Evolutionary conservation across 2,888 invertebrate species (phyloP), one percentile per base, ranked within the genome.

Genomic region (Petrophora chlorosata): DNA sequence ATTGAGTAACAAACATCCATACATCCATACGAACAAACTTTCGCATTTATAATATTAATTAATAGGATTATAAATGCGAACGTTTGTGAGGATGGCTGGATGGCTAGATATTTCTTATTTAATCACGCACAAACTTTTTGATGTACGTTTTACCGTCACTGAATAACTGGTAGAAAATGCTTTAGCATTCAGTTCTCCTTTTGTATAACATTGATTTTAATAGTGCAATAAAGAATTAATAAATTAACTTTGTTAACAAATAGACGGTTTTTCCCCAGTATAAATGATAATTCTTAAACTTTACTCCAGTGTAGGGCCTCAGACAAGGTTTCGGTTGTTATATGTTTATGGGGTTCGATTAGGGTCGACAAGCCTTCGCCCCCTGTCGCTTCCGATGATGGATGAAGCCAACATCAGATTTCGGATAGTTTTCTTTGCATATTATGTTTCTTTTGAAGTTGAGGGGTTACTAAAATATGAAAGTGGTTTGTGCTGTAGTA

Each of bases 291-390:
- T 32, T 15, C 25, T 32, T 16, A n/a, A n/a, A n/a, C 15, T 40
- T 40, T 36, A 36, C 16, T 25, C 3, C 10, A 15, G 12, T 44
- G 63, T 60, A 60, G 54, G 55, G 67, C 35, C 43, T 50, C 34
- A 36, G 56, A 49, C 57, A 51, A 50, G 53, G 47, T 50, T 55
- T 58, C 61, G 52, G 61, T 60, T 63, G 64, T 57, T 67, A 63
- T 72, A 73, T 76, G 71, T 76, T 76, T 75, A 73, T 73, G 66
- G 69, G 59, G 76, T 85, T 85, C 85, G 85, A 88, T 87, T 87
- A 86, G 85, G 87, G 86, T 82, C 82, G 87, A 83, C 85, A 82
- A 82, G 84, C 79, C 79, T 80, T 76, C 80, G 70, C 73, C 79
- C 57, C 80, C 78, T 85, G 85, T 86, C 86, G 74, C 70, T 68